These are phyloP conservation scores for Eurytoma californica DNA, from an alignment of 2,888 invertebrate species.

Conservation along the genomic window DNA sequence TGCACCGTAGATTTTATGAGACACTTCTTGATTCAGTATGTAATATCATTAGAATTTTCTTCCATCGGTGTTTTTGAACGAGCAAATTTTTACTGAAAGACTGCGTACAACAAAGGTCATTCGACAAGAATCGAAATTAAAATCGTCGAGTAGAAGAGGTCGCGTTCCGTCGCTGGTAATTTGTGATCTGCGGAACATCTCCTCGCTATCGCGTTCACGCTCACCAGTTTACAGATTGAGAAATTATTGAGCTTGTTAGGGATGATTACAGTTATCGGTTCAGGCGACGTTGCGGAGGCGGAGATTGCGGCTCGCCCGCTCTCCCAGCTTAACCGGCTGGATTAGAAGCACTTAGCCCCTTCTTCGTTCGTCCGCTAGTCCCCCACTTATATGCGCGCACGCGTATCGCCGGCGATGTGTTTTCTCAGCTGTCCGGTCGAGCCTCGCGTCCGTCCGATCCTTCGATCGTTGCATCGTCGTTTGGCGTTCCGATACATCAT, in stretches of 20 bases:
- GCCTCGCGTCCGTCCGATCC: not conserved
- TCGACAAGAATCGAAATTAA: too few species aligned
- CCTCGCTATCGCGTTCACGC: not conserved
- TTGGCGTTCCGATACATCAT: too few species aligned
- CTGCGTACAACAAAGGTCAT: too few species aligned
- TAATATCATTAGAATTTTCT: too few species aligned
- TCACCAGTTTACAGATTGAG: conserved; percentile 46
- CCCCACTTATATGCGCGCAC: not conserved
- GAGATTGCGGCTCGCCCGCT: conserved; percentile 33
- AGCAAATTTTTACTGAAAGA: too few species aligned
- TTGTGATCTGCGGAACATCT: not conserved
- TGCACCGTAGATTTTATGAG: too few species aligned
- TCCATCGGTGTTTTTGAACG: too few species aligned
- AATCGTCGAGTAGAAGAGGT: too few species aligned
- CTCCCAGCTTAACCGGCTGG: conserved; percentile 28
- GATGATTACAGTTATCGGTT: conserved; percentile 69
- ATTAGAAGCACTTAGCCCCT: conserved; percentile 38
- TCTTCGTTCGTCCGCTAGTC: not conserved
- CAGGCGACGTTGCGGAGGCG: conserved; percentile 49
- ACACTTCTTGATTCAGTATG: too few species aligned
- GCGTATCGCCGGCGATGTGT: not conserved
- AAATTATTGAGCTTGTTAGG: conserved; percentile 68
- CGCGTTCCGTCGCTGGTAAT: too few species aligned
- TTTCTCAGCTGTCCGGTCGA: conserved; percentile 15
- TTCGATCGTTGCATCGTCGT: not conserved